Base-by-base conservation (phyloP, 1,140 invertebrate species). In the Diorhabda sublineata region DNA sequence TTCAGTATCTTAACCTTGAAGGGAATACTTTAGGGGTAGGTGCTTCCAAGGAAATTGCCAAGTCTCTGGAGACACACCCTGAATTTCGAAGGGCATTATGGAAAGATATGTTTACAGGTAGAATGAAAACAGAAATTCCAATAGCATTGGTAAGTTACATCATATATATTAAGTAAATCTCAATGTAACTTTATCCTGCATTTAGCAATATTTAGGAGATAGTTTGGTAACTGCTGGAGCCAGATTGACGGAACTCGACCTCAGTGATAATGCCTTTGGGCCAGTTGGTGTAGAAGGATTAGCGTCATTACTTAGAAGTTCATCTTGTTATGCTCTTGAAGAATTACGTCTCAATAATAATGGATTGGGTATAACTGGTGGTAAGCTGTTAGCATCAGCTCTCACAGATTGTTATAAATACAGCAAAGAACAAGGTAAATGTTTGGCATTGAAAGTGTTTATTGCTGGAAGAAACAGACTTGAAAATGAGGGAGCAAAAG, bases 181-280 rank as follows among this genome's bases (percentile, higher is more conserved):
- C 5, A 52, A 52, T 52, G 8, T 9, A 52, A 5, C 45, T 52
- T 26, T 26, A 26, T 26, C 26, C 26, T 26, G 26, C 26, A 26
- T 71, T 64, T 80, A 92, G 90, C 86, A 88, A 82, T 87, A 87
- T 72, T 82, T 99, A 2, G 92, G 94, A 4, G 85, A 85, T 69
- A 96, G 93, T 4, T 86, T 99, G 61, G 93, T 94, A 64, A 75
- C 79, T 6, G 92, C 95, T 0, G 87, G 88, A 3, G 93, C 94
- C 2, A 83, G 88, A 3, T 84, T 99, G 0, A 87, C 90, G 0
- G 92, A 95, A 73, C 82, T 99, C 6, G 96, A 99, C 79, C 85
- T 99, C 1, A 98, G 96, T 83, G 97, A 99, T 80, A 99, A 99
- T 87, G 98, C 98, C 0, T 93, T 99, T 80, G 98, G 98, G 4